Evolutionary conservation across 2,797 vertebrate species (phyloP), one percentile per base, ranked within the genome.

Genomic region (Urophycis tenuis): DNA sequence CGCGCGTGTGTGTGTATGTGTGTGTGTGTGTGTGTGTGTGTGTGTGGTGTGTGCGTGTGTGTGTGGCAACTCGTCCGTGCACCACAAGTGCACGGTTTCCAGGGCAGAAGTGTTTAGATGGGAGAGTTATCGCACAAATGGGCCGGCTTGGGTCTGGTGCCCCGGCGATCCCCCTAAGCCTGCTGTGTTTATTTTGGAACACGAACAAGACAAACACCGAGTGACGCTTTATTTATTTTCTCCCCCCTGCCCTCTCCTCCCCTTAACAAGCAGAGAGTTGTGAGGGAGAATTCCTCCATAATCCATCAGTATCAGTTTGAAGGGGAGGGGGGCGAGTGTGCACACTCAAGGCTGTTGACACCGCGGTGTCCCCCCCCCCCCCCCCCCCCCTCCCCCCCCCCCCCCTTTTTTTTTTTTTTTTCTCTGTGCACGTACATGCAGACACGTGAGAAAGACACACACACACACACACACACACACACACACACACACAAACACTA

Each of bases 161-260:
- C 77, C 39, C 73, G 4, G 70, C 74, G 36, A 75, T 75, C 80
- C 82, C 83, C 84, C 49, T 87, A 85, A 83, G 87, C 90, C 91
- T 88, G 86, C 89, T 94, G 93, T 94, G 93, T 98, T 97, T 96
- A 94, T 95, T 96, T 95, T 95, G 95, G 92, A 93, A 95, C 91
- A 93, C 91, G 92, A 92, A 92, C 92, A 94, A 95, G 93, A 93
- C 94, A 94, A 96, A 95, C 90, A n/a, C 85, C 74, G 90, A 91
- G 92, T 93, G 94, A 95, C 91, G 84, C 82, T 81, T 92, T 96
- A 95, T 96, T 97, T 96, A 95, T 94, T 92, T 93, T 93, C 17
- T 89, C 81, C 90, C 87, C 80, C 83, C 15, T 92, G 89, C 95
- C 88, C 89, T 89, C 83, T 86, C 88, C 87, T 87, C 34, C 92